Conservation (phyloP, 2,113 vertebrate genomes). For the Tinamus guttatus region DNA sequence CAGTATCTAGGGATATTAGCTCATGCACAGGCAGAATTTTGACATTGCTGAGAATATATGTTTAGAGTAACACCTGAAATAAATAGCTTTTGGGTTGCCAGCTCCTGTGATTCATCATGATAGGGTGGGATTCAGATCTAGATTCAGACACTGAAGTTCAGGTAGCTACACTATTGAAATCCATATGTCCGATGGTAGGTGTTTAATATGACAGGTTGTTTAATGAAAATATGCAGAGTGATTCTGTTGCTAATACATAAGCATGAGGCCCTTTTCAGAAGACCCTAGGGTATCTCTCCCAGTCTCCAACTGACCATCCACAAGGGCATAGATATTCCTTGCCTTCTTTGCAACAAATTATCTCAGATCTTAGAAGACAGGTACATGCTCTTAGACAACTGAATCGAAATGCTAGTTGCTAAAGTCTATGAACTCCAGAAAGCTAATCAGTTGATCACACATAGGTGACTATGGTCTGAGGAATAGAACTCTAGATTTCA, state of each 20-base stretch:
- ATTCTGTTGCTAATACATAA: background rate
- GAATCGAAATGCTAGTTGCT: no score
- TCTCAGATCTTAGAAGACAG: background rate
- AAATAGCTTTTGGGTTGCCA: background rate
- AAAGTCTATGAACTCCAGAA: no score
- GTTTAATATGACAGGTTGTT: background rate
- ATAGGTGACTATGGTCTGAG: no score
- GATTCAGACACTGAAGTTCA: background rate
- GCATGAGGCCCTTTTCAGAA: background rate
- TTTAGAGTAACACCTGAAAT: background rate
- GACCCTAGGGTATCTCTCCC: background rate
- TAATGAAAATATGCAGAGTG: background rate
- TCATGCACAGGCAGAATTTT: background rate
- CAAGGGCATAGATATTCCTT: background rate
- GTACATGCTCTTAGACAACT: no score
- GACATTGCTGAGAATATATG: background rate
- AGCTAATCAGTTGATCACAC: no score
- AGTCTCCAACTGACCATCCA: background rate
- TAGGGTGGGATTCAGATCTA: background rate
- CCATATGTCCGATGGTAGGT: rapidly evolving
- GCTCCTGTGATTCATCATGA: background rate
- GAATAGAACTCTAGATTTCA: no score
- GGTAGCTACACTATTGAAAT: background rate
- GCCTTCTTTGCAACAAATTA: background rate
- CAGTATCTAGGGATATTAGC: background rate